Conservation (phyloP, 2,113 vertebrate species). For the Cryptotis parvus region DNA sequence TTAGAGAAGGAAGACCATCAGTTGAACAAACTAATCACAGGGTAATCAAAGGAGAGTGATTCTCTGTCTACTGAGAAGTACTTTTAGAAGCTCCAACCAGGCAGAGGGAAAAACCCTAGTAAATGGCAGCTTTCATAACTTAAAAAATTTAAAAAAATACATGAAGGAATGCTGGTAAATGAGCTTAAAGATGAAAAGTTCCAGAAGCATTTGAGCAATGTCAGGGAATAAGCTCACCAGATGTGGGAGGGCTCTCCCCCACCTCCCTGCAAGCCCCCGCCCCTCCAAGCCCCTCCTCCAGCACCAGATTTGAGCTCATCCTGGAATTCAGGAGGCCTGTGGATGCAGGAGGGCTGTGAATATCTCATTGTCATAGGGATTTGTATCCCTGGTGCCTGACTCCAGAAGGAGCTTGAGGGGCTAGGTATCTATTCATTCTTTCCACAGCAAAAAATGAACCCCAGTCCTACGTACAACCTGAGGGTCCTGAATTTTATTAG, state of each 20-base stretch:
- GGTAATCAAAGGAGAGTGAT: slow-evolving; percentile 89
- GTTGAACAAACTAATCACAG: slow-evolving; percentile 92
- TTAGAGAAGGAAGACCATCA: slow-evolving; percentile 89
- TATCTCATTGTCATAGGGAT: fast-evolving
- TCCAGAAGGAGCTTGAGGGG: not conserved
- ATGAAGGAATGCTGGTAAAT: slow-evolving; percentile 59
- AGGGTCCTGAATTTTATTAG: not conserved
- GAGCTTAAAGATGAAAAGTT: not conserved
- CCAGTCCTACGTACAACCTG: not conserved
- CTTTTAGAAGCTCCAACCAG: slow-evolving; percentile 84
- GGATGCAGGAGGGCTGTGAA: fast-evolving
- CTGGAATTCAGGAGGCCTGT: fast-evolving
- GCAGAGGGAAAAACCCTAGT: slow-evolving; percentile 47
- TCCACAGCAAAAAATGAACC: fast-evolving
- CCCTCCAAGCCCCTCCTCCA: not conserved
- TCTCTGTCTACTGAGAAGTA: slow-evolving; percentile 85
- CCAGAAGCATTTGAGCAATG: not conserved
- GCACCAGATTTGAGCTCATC: not conserved
- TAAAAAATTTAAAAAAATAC: slow-evolving; percentile 77
- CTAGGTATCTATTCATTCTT: not conserved
- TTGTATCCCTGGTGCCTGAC: not conserved
- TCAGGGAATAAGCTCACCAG: not conserved
- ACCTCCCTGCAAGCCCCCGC: fast-evolving
- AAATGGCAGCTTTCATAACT: slow-evolving; percentile 79
- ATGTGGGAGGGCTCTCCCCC: fast-evolving